These are phyloP conservation scores for Paedocypris sp. DNA, from an alignment of 2,113 vertebrate species.

Conservation along the genomic window DNA sequence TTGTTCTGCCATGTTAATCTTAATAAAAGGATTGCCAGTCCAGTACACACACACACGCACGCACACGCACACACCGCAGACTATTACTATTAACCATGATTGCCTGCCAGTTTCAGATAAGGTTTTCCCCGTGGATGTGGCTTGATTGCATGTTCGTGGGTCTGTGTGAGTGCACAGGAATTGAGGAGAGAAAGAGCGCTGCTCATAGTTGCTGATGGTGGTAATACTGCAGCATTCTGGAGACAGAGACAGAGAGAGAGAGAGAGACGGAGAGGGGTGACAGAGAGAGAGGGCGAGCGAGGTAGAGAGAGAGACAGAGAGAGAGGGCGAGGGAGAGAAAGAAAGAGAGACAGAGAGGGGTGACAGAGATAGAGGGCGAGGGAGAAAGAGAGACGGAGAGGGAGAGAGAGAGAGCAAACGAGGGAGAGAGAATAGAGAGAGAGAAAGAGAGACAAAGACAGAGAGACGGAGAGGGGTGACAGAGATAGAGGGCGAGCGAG, in stretches of 20 bases:
- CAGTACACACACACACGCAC: background rate
- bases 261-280: background rate
- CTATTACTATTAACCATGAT: background rate
- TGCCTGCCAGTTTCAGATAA: background rate
- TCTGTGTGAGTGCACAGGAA: background rate
- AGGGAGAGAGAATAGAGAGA: background rate
- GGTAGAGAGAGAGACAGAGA: too few relatives aligned
- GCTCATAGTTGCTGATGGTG: constrained; percentile 30
- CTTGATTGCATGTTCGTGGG: constrained; percentile 2
- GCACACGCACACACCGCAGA: background rate
- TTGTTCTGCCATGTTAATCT: background rate
- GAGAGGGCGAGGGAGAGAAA: too few relatives aligned
- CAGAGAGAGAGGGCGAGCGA: constrained; percentile 6
- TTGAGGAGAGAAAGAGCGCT: background rate
- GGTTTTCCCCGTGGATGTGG: background rate
- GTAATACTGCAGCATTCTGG: constrained; percentile 28
- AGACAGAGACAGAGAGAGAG: constrained; percentile 1
- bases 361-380: background rate
- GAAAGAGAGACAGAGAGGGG: too few relatives aligned
- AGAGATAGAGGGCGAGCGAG: too few relatives aligned
- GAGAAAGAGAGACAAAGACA: too few relatives aligned
- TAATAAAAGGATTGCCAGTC: background rate
- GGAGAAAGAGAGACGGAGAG: too few relatives aligned
- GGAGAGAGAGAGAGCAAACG: too few relatives aligned
- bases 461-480: too few relatives aligned